These are phyloP conservation scores for Leuciscus waleckii DNA, from an alignment of 2,797 vertebrate genomes.

Conservation along the genomic window DNA sequence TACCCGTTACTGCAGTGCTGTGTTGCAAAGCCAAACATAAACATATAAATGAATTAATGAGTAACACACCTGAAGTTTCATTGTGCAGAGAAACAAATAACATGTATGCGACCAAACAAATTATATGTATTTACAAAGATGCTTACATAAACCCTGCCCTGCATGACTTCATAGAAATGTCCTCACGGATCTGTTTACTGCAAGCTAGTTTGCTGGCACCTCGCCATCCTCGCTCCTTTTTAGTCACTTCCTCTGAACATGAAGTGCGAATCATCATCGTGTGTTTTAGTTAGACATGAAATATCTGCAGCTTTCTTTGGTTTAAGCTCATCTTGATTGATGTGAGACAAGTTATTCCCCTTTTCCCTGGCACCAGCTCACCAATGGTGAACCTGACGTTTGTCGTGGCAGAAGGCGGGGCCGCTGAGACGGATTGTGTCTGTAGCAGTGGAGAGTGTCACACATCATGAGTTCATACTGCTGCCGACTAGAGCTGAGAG, in stretches of 20 bases:
- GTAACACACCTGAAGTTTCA: slow-evolving; percentile 55
- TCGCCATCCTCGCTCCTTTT: neutral
- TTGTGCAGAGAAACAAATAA: slow-evolving; percentile 44
- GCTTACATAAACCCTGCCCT: neutral
- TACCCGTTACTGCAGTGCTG: slow-evolving; percentile 72
- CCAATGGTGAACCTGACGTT: slow-evolving; percentile 60
- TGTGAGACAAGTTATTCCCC: slow-evolving; percentile 27
- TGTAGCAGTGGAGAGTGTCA: slow-evolving; percentile 60
- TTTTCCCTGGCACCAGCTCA: slow-evolving; percentile 32
- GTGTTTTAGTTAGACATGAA: slow-evolving; percentile 62
- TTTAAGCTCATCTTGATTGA: slow-evolving; percentile 52
- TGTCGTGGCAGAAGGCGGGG: slow-evolving; percentile 57
- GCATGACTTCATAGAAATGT: slow-evolving; percentile 52
- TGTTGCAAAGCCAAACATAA: slow-evolving; percentile 54
- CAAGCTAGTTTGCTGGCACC: slow-evolving; percentile 36
- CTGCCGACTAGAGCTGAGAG: slow-evolving; percentile 57
- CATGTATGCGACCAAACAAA: slow-evolving; percentile 66
- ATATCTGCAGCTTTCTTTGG: slow-evolving; percentile 38
- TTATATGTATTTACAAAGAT: slow-evolving; percentile 47
- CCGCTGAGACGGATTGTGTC: slow-evolving; percentile 59
- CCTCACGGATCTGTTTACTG: slow-evolving; percentile 52
- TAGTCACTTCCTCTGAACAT: slow-evolving; percentile 45
- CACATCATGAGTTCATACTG: slow-evolving; percentile 57
- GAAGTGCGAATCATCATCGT: slow-evolving; percentile 48
- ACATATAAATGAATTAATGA: slow-evolving; percentile 47